Evolutionary conservation across 1,140 invertebrate genomes (phyloP), one percentile per base, ranked within the genome.

Genomic region (Heliconius eleuchia): DNA sequence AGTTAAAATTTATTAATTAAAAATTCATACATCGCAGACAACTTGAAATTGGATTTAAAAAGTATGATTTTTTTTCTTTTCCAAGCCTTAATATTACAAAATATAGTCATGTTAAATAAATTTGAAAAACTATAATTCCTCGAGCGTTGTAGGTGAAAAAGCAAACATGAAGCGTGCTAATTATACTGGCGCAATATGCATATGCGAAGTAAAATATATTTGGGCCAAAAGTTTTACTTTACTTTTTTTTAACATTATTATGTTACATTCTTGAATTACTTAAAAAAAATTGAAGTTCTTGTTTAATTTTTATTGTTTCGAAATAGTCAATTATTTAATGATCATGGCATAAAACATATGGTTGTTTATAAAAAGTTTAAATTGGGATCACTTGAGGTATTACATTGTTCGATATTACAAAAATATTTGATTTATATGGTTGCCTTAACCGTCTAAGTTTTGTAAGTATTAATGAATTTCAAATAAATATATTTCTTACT

Each of bases 91-190:
- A 16, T 16, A 30, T n/a, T 66, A 66, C 60, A n/a, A 30, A 66
- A 66, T 66, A 66, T 30, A 30, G 60, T 30, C 60, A 66, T 66
- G 60, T 66, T 27, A 30, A 66, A 66, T 66, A 66, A 66, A 66
- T 66, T 66, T 66, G 5, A 16, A 66, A 37, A 66, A 30, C 11
- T 30, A 27, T 66, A 66, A 30, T 66, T 30, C 23, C 60, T 30
- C 3, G 27, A 16, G 60, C 60, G 60, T 66, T 27, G 23, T 30
- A 16, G 60, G 13, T 27, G 60, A 30, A 66, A 27, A 66, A 66
- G 27, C 60, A 30, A 66, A 66, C 27, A 66, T 30, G 27, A 30
- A n/a, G 60, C 16, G 60, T 66, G 60, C 60, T 30, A 66, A 66
- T 66, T 66, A 66, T 30, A 13, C 60, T 30, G 13, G 4, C 23